Percentiles rank a stretch among this genome's conserved stretches.
These are phyloP conservation scores for Nipponia nippon DNA, from an alignment of 2,113 vertebrate species.

Conservation along the genomic window DNA sequence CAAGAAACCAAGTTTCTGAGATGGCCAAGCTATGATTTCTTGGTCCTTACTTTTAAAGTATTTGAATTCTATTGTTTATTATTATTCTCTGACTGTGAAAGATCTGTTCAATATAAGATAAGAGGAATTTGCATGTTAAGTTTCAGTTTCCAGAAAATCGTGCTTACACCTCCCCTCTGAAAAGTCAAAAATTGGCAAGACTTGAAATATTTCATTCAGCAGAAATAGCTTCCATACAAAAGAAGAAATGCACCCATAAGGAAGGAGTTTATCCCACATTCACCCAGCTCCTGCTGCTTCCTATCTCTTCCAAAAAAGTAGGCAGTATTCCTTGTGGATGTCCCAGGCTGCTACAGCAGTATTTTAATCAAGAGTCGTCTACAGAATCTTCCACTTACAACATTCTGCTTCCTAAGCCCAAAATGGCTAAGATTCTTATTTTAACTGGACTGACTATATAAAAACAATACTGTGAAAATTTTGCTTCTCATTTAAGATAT, in stretches of 20 bases:
- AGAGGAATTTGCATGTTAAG: neutral
- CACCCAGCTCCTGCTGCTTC: neutral
- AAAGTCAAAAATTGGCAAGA: neutral
- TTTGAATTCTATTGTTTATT: neutral
- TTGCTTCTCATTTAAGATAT: neutral
- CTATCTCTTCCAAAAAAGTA: neutral
- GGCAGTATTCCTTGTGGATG: neutral
- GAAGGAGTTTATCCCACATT: neutral
- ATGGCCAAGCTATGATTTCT: neutral
- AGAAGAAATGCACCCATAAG: neutral
- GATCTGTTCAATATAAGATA: neutral
- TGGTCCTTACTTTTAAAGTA: neutral
- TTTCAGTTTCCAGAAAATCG: neutral
- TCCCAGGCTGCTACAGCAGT: neutral
- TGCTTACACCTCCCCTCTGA: neutral
- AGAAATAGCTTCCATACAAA: neutral
- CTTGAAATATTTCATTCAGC: neutral
- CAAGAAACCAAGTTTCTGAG: neutral
- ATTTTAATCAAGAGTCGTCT: neutral
- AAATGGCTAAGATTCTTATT: neutral
- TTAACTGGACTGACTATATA: neutral
- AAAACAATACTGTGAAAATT: neutral
- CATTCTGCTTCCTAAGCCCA: neutral
- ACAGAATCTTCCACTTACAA: neutral
- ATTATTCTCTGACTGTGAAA: neutral